Base-by-base conservation (phyloP, 2,797 vertebrate genomes). In the Enteromius mattozi region DNA sequence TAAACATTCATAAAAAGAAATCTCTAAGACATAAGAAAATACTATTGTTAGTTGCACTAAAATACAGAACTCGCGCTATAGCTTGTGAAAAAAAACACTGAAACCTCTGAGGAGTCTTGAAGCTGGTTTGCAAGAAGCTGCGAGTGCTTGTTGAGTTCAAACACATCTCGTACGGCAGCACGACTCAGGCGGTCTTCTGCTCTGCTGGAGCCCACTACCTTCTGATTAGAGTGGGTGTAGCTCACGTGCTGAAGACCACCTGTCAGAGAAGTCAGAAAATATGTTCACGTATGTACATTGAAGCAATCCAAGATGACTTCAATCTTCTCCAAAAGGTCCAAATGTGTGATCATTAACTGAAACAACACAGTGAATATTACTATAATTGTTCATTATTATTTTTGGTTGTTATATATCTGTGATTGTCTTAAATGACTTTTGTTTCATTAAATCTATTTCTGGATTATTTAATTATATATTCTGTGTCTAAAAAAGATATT, bases 141-240 rank as follows among this genome's bases (percentile, higher is more conserved):
- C 3, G 98, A 97, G 93, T 97, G 96, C 88, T 96, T 94, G 85
- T 96, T 95, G 81, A 94, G 91, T 69, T 97, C 93, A 92, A 99
- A 99, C 10, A 99, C 98, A 0, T 99, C 97, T 66, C 92, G 91
- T 1, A 96, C 89, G 0, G 98, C 98, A 80, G 97, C 96, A 19
- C 93, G 93, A 86, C 97, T 98, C 94, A 99, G 95, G 68, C 82
- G 92, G 92, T 97, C 96, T 92, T 99, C 98, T 13, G 96, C 96
- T 94, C 94, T 97, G 96, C 98, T 99, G 4, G 97, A 96, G 59
- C 98, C 98, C 84, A 99, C 96, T 71, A 99, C 95, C 0, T 91
- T 94, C 93, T 99, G 98, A 92, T 99, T 99, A 33, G 98, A 99
- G 90, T 99, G 98, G 82, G 96, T 94, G 77, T 96, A 97, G 14